Evolutionary conservation across 35 echinoderm and acorn worm species (phyloP).

Genomic region (Apostichopus californicus): DNA sequence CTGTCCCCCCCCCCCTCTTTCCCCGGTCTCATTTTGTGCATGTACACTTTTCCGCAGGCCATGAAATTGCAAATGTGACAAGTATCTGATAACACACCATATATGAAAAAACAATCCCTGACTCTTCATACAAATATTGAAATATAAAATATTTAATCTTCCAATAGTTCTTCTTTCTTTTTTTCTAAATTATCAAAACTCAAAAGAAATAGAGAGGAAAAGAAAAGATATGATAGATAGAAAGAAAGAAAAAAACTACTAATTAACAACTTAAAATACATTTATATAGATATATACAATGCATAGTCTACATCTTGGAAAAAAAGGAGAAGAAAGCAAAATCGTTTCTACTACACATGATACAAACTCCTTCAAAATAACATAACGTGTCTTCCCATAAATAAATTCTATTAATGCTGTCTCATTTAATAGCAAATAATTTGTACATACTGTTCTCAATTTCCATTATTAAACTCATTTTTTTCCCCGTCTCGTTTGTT

Average conservation of each 20-base stretch:
- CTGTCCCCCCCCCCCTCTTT: no score
- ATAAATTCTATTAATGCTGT: not conserved
- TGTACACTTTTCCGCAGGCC: no score
- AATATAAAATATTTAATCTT: not conserved
- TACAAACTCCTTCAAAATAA: not conserved
- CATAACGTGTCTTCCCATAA: not conserved
- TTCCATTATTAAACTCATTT: no score
- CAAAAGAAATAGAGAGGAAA: not conserved
- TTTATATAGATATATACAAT: conserved; percentile 2
- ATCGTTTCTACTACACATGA: not conserved
- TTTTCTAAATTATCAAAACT: not conserved
- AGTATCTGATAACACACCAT: not conserved
- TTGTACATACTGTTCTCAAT: not conserved
- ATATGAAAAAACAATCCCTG: not conserved
- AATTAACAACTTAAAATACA: not conserved
- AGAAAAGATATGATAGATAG: not conserved
- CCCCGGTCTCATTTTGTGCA: no score
- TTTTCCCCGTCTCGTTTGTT: no score
- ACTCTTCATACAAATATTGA: conserved; percentile 5
- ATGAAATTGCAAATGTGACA: not conserved
- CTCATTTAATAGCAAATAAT: not conserved
- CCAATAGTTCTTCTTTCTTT: not conserved
- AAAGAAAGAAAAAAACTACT: not conserved
- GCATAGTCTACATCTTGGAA: not conserved
- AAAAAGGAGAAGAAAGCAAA: not conserved